phyloP scores from a whole-genome alignment of 2,797 vertebrate genomes.

The Hippopotamyrus pictus region DNA sequence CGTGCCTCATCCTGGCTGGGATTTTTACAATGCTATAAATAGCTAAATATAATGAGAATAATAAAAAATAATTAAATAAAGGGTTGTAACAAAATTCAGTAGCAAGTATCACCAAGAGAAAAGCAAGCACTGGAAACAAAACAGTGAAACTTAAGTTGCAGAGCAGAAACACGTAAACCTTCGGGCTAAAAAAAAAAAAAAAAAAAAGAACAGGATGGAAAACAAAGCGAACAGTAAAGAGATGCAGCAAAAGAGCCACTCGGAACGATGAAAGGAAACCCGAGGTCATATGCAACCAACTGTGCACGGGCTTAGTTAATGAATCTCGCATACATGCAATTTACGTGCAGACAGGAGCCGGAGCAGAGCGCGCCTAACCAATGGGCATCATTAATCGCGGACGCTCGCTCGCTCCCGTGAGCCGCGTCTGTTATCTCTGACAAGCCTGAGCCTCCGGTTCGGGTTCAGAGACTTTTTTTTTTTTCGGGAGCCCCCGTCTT shows the following conservation, averaged over 20 bases:
- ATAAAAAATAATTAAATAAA: background rate
- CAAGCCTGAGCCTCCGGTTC: conserved; percentile 35
- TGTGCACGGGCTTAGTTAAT: conserved; percentile 16
- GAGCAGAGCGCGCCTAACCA: conserved; percentile 19
- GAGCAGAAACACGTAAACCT: background rate
- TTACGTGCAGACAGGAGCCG: conserved; percentile 19
- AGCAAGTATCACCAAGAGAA: background rate
- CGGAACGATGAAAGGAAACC: background rate
- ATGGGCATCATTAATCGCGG: conserved; percentile 31
- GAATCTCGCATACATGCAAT: conserved; percentile 24
- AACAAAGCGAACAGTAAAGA: background rate
- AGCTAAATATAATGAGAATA: background rate
- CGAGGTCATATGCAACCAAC: background rate
- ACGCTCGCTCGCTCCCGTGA: conserved; percentile 19
- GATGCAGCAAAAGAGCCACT: background rate
- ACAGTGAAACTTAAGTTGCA: background rate
- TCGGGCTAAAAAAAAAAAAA: background rate
- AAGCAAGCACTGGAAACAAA: background rate
- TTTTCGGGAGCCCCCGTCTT: background rate
- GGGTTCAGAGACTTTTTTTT: conserved; percentile 9
- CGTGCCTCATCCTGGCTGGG: background rate
- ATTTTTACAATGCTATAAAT: background rate
- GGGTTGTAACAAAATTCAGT: background rate
- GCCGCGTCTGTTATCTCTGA: conserved; percentile 25
- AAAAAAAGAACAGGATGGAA: background rate